Evolutionary conservation across 2,797 vertebrate species (phyloP).

Genomic region (Lepus townsendii): DNA sequence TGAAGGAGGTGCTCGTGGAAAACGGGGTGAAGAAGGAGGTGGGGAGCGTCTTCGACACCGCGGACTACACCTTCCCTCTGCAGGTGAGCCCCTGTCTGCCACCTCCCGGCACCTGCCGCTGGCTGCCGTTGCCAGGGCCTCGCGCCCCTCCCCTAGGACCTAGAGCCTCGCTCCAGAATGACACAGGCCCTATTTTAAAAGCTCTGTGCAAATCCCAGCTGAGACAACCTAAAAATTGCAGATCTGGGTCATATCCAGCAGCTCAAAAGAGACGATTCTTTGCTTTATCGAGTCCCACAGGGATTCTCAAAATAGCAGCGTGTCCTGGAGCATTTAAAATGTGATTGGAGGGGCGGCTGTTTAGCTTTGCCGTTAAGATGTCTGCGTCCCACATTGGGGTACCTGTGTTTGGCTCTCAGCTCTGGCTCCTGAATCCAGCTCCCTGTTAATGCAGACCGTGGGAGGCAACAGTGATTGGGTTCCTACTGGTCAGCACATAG

Average conservation of each 20-base stretch:
- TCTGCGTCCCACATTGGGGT: too few species aligned
- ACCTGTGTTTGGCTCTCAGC: too few species aligned
- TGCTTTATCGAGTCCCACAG: slow-evolving; percentile 53
- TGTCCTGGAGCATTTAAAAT: slow-evolving; percentile 1
- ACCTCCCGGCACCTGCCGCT: not conserved
- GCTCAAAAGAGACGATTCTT: slow-evolving; percentile 63
- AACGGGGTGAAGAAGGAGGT: slow-evolving; percentile 45
- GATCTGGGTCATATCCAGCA: slow-evolving; percentile 73
- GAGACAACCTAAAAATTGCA: slow-evolving; percentile 80
- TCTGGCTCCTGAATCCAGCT: too few species aligned
- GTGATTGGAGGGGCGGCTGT: too few species aligned
- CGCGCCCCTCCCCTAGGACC: not conserved
- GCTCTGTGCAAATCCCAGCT: slow-evolving; percentile 73
- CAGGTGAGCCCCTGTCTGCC: slow-evolving; percentile 88
- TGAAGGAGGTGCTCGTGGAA: not conserved
- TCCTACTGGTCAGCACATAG: not conserved
- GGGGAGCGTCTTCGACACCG: slow-evolving; percentile 89
- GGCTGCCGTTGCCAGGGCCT: not conserved
- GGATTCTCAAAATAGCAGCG: slow-evolving; percentile 76
- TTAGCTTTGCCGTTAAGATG: too few species aligned
- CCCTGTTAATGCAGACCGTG: too few species aligned
- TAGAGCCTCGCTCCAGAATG: slow-evolving; percentile 26
- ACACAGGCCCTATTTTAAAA: slow-evolving; percentile 52
- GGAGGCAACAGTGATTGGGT: too few species aligned
- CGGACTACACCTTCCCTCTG: slow-evolving; percentile 90